Evolutionary conservation across 2,113 vertebrate genomes (phyloP).

Genomic region (Pachypanchax playfairii): DNA sequence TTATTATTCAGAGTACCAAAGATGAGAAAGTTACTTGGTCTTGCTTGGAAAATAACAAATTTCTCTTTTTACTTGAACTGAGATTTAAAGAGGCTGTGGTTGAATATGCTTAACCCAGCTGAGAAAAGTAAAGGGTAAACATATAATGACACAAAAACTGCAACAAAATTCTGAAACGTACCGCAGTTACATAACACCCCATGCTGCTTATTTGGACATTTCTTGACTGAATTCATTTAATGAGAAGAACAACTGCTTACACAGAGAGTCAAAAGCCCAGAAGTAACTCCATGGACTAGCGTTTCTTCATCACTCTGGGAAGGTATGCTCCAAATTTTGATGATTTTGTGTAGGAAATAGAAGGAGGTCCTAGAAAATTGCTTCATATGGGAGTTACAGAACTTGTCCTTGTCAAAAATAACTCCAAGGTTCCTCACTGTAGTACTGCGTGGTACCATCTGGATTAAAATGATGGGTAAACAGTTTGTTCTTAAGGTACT

Average conservation of each 20-base stretch:
- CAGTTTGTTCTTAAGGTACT: not conserved
- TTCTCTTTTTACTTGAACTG: not conserved
- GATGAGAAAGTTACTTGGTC: conserved; percentile 9
- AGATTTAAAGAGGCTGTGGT: conserved; percentile 28
- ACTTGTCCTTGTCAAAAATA: too few relatives aligned
- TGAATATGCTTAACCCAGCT: conserved; percentile 18
- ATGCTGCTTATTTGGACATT: conserved; percentile 31
- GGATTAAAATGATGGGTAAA: too few relatives aligned
- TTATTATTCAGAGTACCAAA: conserved; percentile 15
- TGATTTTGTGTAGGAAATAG: too few relatives aligned
- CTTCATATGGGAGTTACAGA: too few relatives aligned
- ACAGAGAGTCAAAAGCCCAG: not conserved
- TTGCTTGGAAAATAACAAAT: not conserved
- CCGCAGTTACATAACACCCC: conserved; percentile 44
- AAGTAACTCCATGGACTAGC: not conserved
- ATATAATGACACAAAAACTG: conserved; percentile 10
- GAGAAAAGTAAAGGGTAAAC: conserved; percentile 42
- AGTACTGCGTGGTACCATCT: too few relatives aligned
- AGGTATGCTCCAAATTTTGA: not conserved
- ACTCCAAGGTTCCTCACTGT: too few relatives aligned
- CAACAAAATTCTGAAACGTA: conserved; percentile 8
- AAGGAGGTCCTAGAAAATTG: too few relatives aligned
- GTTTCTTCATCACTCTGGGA: not conserved
- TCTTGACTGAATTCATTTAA: conserved; percentile 28
- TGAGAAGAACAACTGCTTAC: not conserved